These are phyloP conservation scores for Botia almorhae DNA, from an alignment of 2,797 vertebrate genomes.

Conservation along the genomic window DNA sequence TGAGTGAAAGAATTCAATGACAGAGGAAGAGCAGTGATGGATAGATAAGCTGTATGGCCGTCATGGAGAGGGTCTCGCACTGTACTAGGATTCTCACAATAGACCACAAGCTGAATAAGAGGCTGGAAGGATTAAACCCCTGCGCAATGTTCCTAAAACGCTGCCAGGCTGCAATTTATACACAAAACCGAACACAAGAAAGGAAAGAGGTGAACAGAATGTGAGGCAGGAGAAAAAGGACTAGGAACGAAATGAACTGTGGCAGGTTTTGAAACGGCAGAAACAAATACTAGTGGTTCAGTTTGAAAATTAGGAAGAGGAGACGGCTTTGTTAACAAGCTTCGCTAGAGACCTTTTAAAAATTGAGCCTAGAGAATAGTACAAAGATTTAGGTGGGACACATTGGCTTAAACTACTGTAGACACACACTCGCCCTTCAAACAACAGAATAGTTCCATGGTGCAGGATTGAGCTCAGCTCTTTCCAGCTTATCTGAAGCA, in stretches of 20 bases:
- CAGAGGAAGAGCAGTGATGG: slow-evolving; percentile 42
- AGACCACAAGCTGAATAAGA: slow-evolving; percentile 77
- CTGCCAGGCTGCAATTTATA: slow-evolving; percentile 83
- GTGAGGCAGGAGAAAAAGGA: slow-evolving; percentile 10
- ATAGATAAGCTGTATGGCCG: slow-evolving; percentile 24
- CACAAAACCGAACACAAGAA: slow-evolving; percentile 63
- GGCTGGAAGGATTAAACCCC: slow-evolving; percentile 80
- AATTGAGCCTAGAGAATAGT: slow-evolving; percentile 1
- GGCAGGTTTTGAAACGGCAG: slow-evolving; percentile 40
- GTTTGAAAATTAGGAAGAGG: slow-evolving; percentile 41
- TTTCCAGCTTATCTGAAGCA: slow-evolving; percentile 80
- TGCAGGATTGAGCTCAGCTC: slow-evolving; percentile 77
- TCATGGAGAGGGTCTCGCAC: slow-evolving; percentile 70
- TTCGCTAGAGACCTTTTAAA: slow-evolving; percentile 19
- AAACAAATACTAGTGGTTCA: slow-evolving; percentile 58
- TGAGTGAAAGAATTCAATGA: slow-evolving; percentile 60
- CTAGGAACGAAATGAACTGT: slow-evolving; percentile 13
- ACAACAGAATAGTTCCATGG: slow-evolving; percentile 83
- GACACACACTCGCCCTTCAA: slow-evolving; percentile 54
- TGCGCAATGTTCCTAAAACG: slow-evolving; percentile 83
- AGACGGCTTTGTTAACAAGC: slow-evolving; percentile 33
- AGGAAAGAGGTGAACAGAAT: slow-evolving; percentile 9
- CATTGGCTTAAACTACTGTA: slow-evolving; percentile 44
- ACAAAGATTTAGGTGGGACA: slow-evolving; percentile 17
- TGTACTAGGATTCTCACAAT: slow-evolving; percentile 82